Conservation (phyloP, 2,888 invertebrate genomes). For the Bombylius discolor region DNA sequence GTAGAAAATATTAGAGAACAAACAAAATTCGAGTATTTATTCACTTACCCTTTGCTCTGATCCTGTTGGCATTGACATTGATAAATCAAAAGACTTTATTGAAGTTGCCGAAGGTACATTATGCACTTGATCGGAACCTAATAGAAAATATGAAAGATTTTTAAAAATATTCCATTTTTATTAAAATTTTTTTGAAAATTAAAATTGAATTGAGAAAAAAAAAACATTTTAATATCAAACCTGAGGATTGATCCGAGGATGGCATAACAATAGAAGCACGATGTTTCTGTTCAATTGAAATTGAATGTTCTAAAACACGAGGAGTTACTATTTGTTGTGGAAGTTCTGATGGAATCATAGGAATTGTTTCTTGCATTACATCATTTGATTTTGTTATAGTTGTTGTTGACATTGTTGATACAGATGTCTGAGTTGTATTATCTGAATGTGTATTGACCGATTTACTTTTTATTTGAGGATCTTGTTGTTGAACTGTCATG, state of each 20-base stretch:
- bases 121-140: no score
- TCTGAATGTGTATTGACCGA: neutral
- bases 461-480: neutral
- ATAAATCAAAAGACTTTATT: no score
- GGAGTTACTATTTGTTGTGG: neutral
- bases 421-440: neutral
- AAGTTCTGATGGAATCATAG: neutral
- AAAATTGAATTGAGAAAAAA: no score
- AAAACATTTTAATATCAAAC: neutral
- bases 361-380: neutral
- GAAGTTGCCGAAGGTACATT: no score
- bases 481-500: neutral
- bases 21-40: no score
- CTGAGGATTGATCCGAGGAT: neutral
- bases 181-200: no score
- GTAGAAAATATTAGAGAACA: no score
- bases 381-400: neutral
- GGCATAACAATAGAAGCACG: neutral
- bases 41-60: no score
- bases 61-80: no score
- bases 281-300: neutral
- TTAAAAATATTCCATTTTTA: no score
- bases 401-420: neutral
- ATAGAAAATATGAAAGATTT: no score
- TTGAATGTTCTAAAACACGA: no score